phyloP scores from a whole-genome alignment of 2,888 invertebrate genomes.

The Augiades crinisus region DNA sequence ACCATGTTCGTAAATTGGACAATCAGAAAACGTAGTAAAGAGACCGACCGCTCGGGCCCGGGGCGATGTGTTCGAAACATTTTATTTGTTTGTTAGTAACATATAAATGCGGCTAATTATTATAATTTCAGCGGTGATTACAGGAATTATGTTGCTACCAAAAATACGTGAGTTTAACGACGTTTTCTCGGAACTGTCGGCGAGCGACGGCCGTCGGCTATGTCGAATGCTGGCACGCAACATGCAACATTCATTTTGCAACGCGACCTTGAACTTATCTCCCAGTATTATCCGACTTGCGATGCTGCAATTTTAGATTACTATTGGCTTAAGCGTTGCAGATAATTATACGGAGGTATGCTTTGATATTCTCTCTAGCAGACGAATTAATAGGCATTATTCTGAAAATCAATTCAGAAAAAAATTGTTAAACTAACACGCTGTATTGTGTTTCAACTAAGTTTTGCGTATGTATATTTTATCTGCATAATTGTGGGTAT shows the following conservation, averaged over 20 bases:
- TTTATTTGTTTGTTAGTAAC: slow-evolving; percentile 80
- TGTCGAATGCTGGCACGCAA: slow-evolving; percentile 46
- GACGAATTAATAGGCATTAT: too few relatives aligned
- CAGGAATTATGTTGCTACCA: slow-evolving; percentile 80
- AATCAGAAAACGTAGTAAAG: slow-evolving; percentile 49
- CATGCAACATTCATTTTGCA: slow-evolving; percentile 42
- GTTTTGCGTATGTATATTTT: too few relatives aligned
- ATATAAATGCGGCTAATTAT: slow-evolving; percentile 79
- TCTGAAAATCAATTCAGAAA: too few relatives aligned
- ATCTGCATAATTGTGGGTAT: too few relatives aligned
- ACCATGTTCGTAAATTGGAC: slow-evolving; percentile 41
- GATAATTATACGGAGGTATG: too few relatives aligned
- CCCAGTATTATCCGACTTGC: slow-evolving; percentile 23
- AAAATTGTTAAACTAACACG: too few relatives aligned
- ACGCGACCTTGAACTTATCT: slow-evolving; percentile 60
- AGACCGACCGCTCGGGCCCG: slow-evolving; percentile 44
- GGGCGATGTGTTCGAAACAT: slow-evolving; percentile 59
- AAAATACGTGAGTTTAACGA: slow-evolving; percentile 81
- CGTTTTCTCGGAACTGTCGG: slow-evolving; percentile 74
- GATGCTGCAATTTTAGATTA: slow-evolving; percentile 23
- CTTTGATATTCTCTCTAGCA: too few relatives aligned
- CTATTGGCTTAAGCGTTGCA: not conserved
- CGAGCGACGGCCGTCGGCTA: slow-evolving; percentile 59
- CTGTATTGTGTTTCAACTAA: too few relatives aligned
- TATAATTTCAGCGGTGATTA: slow-evolving; percentile 78